These are phyloP conservation scores for Emydoidea blandingii DNA, from an alignment of 2,797 vertebrate species.

Conservation along the genomic window DNA sequence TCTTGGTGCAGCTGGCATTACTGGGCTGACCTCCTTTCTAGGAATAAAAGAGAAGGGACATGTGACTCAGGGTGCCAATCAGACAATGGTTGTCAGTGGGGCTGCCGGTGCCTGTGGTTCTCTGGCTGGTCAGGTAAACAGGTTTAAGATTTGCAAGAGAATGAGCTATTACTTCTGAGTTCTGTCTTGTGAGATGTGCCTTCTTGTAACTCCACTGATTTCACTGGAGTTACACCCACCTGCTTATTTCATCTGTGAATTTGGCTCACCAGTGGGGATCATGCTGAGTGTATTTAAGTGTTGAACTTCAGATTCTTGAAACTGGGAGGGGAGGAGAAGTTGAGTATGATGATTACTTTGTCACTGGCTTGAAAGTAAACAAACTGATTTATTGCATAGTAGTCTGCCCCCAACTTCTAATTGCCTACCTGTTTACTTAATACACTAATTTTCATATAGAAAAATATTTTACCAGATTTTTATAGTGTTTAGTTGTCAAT, in stretches of 20 bases:
- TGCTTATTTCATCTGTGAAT: neutral
- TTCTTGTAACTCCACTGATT: neutral
- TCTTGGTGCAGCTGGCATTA: slow-evolving; percentile 92
- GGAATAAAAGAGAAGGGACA: slow-evolving; percentile 93
- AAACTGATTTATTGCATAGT: neutral
- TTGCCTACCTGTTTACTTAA: neutral
- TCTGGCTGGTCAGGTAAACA: slow-evolving; percentile 92
- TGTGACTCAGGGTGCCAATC: slow-evolving; percentile 85
- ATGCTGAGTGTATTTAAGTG: neutral
- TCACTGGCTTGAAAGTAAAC: neutral
- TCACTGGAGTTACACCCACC: neutral
- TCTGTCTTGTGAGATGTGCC: neutral
- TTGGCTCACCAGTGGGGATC: neutral
- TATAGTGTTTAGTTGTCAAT: neutral
- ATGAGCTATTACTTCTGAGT: neutral
- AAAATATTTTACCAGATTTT: neutral
- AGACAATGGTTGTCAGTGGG: slow-evolving; percentile 96
- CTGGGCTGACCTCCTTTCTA: slow-evolving; percentile 91
- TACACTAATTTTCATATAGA: neutral
- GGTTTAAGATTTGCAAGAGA: neutral
- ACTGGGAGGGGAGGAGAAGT: neutral
- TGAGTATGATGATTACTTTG: neutral
- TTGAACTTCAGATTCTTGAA: neutral
- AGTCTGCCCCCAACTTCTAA: neutral
- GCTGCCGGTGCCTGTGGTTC: slow-evolving; percentile 96